Evolutionary conservation across 2,888 invertebrate species (phyloP), one percentile per base, ranked within the genome.

Genomic region (Cosmorhoe ocellata): DNA sequence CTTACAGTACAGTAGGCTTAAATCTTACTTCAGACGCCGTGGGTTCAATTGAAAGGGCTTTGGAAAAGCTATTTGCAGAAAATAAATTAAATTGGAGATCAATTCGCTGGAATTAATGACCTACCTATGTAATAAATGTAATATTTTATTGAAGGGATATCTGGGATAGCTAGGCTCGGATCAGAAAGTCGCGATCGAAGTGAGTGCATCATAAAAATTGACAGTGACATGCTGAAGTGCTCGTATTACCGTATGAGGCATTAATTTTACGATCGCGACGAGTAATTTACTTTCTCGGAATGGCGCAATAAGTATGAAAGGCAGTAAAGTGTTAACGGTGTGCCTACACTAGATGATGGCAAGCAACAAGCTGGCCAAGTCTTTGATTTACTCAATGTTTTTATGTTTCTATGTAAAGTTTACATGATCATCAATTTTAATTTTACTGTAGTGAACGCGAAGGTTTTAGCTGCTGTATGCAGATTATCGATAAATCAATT

Each of bases 221-320:
- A 81, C 82, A 85, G 69, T 75, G 84, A 84, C 80, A 79, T 73
- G 76, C 68, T 67, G 65, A 74, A 76, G 79, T 79, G 76, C 82
- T 84, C 76, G 80, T 78, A 74, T 86, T 84, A 84, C 82, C 76
- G 79, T 81, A 82, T 76, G 79, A 71, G 74, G 76, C 76, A 82
- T 83, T 85, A 84, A 87, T 78, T 87, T 88, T 84, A 87, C 79
- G 85, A 82, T 79, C 76, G 70, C 76, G 64, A 71, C 68, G 69
- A 76, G 79, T 84, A 81, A 86, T 85, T 85, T 84, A 88, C 81
- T 84, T 86, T 83, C 84, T 84, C 70, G 76, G 79, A 88, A 84
- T 84, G 79, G 76, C 75, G 78, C 73, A 79, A 83, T 79, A 79
- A 75, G 82, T 81, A 79, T 76, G 78, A 81, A 79, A 72, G 66